Conservation (phyloP, 2,888 invertebrate genomes). For the Diloba caeruleocephala region DNA sequence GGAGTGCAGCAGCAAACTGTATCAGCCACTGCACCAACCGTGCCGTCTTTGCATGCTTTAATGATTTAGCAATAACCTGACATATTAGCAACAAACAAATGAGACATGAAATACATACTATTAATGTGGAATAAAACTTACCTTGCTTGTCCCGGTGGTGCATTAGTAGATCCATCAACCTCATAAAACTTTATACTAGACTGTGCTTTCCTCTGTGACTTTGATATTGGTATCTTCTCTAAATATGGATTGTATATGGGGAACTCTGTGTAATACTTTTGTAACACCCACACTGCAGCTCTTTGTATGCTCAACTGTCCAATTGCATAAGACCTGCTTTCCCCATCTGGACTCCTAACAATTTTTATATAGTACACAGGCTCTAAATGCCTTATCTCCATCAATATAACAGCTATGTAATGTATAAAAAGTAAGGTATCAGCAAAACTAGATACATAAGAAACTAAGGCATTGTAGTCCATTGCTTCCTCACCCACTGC, state of each 20-base stretch:
- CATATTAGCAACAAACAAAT: too few species aligned
- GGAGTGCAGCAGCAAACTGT: too few species aligned
- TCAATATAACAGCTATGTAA: conserved; percentile 96
- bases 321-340: conserved; percentile 95
- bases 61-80: too few species aligned
- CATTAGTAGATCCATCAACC: conserved; percentile 94
- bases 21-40: too few species aligned
- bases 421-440: conserved; percentile 98
- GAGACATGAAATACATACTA: too few species aligned
- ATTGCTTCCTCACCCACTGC: conserved; percentile 94
- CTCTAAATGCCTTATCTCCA: conserved; percentile 97
- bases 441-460: conserved; percentile 97
- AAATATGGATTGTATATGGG: conserved; percentile 98
- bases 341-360: conserved; percentile 98
- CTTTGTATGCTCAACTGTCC: conserved; percentile 98
- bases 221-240: conserved; percentile 96
- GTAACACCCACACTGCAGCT: conserved; percentile 97
- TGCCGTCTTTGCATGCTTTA: too few species aligned
- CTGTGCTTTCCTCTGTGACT: conserved; percentile 93
- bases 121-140: too few species aligned
- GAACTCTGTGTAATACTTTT: conserved; percentile 98
- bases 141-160: conserved; percentile 92
- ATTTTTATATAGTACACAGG: conserved; percentile 97
- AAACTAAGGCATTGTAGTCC: conserved; percentile 96
- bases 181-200: conserved; percentile 99